These are phyloP conservation scores for Euthynnus affinis DNA, from an alignment of 2,797 vertebrate species.

Conservation along the genomic window DNA sequence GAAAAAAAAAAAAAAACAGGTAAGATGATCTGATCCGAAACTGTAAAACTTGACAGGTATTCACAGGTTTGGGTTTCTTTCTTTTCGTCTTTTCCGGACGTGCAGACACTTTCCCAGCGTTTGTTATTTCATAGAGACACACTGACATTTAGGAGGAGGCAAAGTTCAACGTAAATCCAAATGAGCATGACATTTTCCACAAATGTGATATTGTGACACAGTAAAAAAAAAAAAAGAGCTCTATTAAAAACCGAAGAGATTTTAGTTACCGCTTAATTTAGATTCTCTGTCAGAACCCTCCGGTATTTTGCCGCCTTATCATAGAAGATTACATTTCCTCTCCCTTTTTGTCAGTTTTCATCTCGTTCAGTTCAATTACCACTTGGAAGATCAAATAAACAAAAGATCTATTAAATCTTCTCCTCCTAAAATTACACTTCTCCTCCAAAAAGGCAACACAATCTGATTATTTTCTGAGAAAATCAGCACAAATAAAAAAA, in stretches of 20 bases:
- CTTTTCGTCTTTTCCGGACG: background rate
- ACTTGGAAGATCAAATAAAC: background rate
- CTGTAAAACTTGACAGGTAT: slow-evolving; percentile 21
- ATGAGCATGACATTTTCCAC: slow-evolving; percentile 6
- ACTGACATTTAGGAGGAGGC: slow-evolving; percentile 25
- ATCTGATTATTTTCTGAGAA: background rate
- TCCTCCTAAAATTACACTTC: background rate
- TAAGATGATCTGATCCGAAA: background rate
- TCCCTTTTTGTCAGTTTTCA: background rate
- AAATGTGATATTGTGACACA: slow-evolving; percentile 20
- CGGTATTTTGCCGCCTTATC: too few relatives aligned
- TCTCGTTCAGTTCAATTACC: background rate
- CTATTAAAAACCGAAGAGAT: background rate
- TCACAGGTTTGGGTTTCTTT: slow-evolving; percentile 14
- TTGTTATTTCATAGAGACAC: background rate
- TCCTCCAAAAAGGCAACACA: background rate
- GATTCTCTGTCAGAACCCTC: background rate
- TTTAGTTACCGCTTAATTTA: background rate
- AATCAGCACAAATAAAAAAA: too few relatives aligned
- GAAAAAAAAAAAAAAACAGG: background rate
- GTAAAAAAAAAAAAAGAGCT: slow-evolving; percentile 5
- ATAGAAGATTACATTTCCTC: background rate
- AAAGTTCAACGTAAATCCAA: slow-evolving; percentile 29
- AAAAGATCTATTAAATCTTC: background rate
- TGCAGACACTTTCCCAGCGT: background rate